Percentiles rank a stretch among this genome's conserved stretches.
These are phyloP conservation scores for Liasis olivaceus DNA, from an alignment of 2,797 vertebrate genomes.

Conservation along the genomic window DNA sequence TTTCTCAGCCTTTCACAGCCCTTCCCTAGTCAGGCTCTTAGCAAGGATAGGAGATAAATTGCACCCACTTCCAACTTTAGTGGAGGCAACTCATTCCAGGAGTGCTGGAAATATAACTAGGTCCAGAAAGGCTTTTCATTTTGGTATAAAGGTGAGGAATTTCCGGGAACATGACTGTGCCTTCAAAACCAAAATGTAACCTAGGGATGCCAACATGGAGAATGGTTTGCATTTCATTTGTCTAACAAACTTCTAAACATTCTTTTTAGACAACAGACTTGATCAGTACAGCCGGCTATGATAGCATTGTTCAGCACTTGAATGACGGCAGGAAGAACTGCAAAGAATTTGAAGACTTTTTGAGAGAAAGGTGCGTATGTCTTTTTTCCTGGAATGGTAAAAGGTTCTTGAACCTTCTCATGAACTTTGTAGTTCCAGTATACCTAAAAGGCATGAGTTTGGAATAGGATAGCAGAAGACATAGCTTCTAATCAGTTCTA, in stretches of 20 bases:
- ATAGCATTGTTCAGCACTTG: constrained; percentile 88
- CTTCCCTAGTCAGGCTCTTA: background rate
- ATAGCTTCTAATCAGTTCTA: too few species aligned
- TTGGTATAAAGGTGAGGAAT: background rate
- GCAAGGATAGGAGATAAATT: background rate
- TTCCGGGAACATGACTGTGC: background rate
- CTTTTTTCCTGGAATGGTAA: background rate
- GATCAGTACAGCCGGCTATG: constrained; percentile 86
- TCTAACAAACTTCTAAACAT: background rate
- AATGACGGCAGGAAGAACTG: constrained; percentile 91
- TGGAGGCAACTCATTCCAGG: background rate
- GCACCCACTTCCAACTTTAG: background rate
- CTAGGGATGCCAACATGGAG: too few species aligned
- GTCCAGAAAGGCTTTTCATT: background rate
- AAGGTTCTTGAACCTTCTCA: background rate
- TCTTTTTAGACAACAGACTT: constrained; percentile 81
- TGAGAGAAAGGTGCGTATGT: constrained; percentile 88
- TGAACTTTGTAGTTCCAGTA: background rate
- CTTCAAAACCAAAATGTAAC: background rate
- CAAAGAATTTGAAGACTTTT: constrained; percentile 95
- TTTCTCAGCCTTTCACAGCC: background rate
- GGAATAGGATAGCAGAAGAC: too few species aligned
- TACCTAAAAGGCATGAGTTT: background rate
- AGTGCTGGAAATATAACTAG: background rate
- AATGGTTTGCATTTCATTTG: background rate